A percentile compares a stretch with the other conserved stretches of the same genome.
Conservation (phyloP, 2,888 invertebrate genomes). For the Diadromus collaris region DNA sequence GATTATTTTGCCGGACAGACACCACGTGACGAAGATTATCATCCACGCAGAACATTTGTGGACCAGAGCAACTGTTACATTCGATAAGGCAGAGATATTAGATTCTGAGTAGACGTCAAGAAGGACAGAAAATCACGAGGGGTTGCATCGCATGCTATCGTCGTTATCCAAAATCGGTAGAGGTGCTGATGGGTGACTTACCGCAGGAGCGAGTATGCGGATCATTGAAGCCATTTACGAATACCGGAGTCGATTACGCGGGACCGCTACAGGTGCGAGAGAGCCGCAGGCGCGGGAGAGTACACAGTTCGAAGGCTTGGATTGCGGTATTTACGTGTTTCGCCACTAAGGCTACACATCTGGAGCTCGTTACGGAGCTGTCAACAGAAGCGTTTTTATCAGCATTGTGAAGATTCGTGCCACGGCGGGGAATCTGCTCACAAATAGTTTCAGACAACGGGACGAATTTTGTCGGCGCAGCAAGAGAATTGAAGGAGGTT, state of each 20-base stretch:
- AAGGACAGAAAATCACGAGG: conserved; percentile 60
- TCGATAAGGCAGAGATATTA: conserved; percentile 66
- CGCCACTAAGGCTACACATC: conserved; percentile 61
- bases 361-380: conserved; percentile 70
- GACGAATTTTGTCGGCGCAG: conserved; percentile 73
- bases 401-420: conserved; percentile 68
- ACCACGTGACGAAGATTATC: conserved; percentile 49
- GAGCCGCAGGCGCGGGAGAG: conserved; percentile 32
- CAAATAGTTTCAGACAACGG: conserved; percentile 72
- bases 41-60: conserved; percentile 64
- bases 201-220: conserved; percentile 69
- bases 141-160: conserved; percentile 71
- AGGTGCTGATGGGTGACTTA: conserved; percentile 72
- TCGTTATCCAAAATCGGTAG: conserved; percentile 56
- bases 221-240: conserved; percentile 66
- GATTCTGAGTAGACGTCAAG: conserved; percentile 67
- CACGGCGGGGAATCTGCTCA: conserved; percentile 67
- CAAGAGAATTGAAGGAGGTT: conserved; percentile 47
- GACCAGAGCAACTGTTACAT: conserved; percentile 58
- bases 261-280: conserved; percentile 60
- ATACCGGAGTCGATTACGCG: conserved; percentile 48
- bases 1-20: conserved; percentile 34
- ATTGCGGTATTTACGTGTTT: conserved; percentile 62
- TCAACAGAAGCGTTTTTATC: conserved; percentile 71
- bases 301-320: conserved; percentile 38